Evolutionary conservation across 1,140 invertebrate species (phyloP).

Genomic region (Acarapis woodi): DNA sequence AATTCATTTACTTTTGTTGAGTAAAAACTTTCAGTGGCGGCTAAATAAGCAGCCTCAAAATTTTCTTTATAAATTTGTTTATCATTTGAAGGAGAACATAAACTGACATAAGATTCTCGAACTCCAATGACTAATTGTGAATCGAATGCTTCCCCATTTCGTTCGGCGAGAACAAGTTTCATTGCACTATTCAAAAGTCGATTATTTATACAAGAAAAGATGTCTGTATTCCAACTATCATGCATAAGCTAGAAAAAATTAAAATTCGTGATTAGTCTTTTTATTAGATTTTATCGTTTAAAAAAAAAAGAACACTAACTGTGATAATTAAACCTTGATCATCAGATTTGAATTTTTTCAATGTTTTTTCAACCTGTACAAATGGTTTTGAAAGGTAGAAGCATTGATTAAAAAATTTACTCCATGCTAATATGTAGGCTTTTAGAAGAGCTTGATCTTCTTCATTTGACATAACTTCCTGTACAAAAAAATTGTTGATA

Average conservation of each 20-base stretch:
- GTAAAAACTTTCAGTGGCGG: conserved; percentile 77
- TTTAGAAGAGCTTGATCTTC: conserved; percentile 81
- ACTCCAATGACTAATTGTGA: conserved; percentile 88
- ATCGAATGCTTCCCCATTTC: conserved; percentile 90
- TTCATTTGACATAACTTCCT: conserved; percentile 54
- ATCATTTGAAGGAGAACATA: conserved; percentile 74
- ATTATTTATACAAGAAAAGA: conserved; percentile 76
- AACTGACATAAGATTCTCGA: conserved; percentile 76
- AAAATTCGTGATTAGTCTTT: too few relatives aligned
- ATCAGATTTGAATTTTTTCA: conserved; percentile 27
- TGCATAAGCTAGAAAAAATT: conserved; percentile 47
- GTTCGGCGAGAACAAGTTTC: conserved; percentile 79
- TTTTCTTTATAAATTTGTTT: conserved; percentile 88
- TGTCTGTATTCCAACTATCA: conserved; percentile 89
- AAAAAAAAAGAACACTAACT: too few relatives aligned
- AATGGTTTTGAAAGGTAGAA: conserved; percentile 87
- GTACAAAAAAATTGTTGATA: conserved; percentile 10
- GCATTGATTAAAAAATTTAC: conserved; percentile 90
- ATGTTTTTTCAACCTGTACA: conserved; percentile 54
- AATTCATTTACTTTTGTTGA: conserved; percentile 66
- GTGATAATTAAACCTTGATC: too few relatives aligned
- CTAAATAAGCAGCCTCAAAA: conserved; percentile 82
- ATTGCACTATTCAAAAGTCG: conserved; percentile 81
- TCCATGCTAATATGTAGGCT: conserved; percentile 85
- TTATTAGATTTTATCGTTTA: conserved; percentile 11